These are phyloP conservation scores for Corythoichthys intestinalis DNA, from an alignment of 2,113 vertebrate species.

Conservation along the genomic window DNA sequence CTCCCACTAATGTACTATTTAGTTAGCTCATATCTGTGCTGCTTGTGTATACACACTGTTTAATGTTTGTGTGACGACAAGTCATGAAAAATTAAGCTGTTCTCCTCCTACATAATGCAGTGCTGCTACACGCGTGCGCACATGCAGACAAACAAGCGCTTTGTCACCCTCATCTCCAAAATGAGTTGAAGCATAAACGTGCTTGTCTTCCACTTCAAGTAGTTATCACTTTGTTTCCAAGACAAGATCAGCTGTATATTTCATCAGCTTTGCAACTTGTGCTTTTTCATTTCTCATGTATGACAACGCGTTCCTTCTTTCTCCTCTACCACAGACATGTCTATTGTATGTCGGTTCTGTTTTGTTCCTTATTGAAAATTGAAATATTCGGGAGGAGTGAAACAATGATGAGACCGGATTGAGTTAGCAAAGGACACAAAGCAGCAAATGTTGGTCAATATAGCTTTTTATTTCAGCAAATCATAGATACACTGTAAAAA, in stretches of 20 bases:
- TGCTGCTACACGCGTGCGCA: slow-evolving; percentile 19
- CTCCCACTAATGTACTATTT: not conserved
- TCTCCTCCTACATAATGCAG: slow-evolving; percentile 65
- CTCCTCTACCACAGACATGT: not conserved
- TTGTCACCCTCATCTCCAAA: slow-evolving; percentile 7
- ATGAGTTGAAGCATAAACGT: not conserved
- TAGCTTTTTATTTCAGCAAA: slow-evolving; percentile 95
- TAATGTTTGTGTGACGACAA: slow-evolving; percentile 21
- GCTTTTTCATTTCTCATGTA: slow-evolving; percentile 14
- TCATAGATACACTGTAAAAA: slow-evolving; percentile 95
- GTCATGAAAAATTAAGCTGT: slow-evolving; percentile 64
- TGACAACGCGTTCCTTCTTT: not conserved
- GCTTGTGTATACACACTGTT: slow-evolving; percentile 4
- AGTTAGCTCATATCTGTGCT: slow-evolving; percentile 3
- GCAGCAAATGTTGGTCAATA: slow-evolving; percentile 77
- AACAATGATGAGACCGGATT: not conserved
- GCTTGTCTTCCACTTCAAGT: slow-evolving; percentile 1
- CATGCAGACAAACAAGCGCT: slow-evolving; percentile 11
- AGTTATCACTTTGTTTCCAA: slow-evolving; percentile 1
- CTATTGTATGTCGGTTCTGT: not conserved
- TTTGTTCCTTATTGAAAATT: not conserved
- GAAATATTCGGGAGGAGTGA: slow-evolving; percentile 7
- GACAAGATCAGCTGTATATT: not conserved
- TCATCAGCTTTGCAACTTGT: not conserved
- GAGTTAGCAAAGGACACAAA: not conserved